Conservation (phyloP, 2,888 invertebrate genomes). For the Lochmaea capreae region DNA sequence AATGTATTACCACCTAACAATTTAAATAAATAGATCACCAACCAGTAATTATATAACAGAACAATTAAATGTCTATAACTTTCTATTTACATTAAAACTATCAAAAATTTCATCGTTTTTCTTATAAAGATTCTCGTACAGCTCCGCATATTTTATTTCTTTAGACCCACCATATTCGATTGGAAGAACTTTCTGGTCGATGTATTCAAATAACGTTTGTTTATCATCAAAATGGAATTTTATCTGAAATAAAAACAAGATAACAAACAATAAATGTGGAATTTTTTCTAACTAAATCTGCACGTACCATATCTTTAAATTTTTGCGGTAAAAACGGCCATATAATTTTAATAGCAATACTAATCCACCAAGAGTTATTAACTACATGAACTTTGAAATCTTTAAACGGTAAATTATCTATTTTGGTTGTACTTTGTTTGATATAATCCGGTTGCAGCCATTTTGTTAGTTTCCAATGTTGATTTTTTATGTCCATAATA, state of each 20-base stretch:
- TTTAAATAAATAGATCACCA: too few relatives aligned
- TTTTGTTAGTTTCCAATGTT: constrained; percentile 55
- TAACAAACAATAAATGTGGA: background rate
- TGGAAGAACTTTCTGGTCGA: constrained; percentile 67
- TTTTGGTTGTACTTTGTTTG: constrained; percentile 50
- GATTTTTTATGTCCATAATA: constrained; percentile 60
- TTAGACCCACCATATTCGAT: constrained; percentile 72
- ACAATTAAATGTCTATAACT: background rate
- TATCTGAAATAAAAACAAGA: constrained; percentile 57
- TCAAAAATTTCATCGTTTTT: constrained; percentile 53
- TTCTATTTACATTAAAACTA: constrained; percentile 50
- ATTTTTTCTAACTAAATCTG: too few relatives aligned
- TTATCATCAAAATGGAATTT: constrained; percentile 69
- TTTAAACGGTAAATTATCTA: constrained; percentile 56
- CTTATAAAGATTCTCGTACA: constrained; percentile 52
- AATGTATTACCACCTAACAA: too few relatives aligned
- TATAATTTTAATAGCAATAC: constrained; percentile 57
- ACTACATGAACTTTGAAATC: constrained; percentile 59
- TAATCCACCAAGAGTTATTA: constrained; percentile 56
- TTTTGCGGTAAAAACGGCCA: constrained; percentile 59
- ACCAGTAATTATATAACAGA: too few relatives aligned
- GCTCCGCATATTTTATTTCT: constrained; percentile 50
- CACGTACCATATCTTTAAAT: constrained; percentile 54
- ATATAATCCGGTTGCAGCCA: constrained; percentile 60
- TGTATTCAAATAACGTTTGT: constrained; percentile 67